Evolutionary conservation across 37 sponge, comb jelly and placozoan genomes (phyloP).

Genomic region (Corticium candelabrum): DNA sequence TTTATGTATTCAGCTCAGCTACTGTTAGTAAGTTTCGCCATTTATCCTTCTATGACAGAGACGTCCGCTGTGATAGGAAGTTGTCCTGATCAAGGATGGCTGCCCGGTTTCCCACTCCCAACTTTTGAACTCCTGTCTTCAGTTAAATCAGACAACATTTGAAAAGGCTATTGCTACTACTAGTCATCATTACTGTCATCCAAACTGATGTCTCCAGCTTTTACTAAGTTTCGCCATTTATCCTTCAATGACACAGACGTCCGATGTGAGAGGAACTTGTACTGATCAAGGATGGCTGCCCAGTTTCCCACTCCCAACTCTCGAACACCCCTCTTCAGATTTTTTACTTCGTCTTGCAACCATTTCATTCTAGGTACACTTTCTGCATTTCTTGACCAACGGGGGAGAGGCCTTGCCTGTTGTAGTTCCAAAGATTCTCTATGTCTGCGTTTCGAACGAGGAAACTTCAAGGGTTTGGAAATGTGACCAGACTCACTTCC

Average conservation of each 20-base stretch:
- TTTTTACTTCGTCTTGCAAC: background rate
- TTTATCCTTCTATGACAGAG: background rate
- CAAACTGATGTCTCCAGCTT: background rate
- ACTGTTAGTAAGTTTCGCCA: background rate
- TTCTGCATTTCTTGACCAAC: no score
- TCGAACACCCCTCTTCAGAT: background rate
- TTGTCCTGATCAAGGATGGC: background rate
- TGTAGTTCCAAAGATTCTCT: no score
- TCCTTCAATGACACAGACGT: background rate
- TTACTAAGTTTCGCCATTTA: conserved; percentile 5
- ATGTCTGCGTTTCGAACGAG: no score
- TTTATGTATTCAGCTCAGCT: background rate
- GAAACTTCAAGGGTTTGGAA: no score
- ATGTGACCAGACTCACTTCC: no score
- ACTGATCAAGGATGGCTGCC: background rate
- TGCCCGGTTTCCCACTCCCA: background rate
- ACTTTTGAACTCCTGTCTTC: background rate
- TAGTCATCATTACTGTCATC: no score
- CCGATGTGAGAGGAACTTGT: background rate
- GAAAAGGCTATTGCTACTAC: no score
- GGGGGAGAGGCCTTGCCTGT: no score
- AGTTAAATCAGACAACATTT: no score
- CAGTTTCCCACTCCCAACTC: background rate
- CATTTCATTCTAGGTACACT: no score
- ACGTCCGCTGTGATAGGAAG: background rate